A percentile compares a stretch with the other conserved stretches of the same genome.
These are phyloP conservation scores for Limulus polyphemus DNA, from an alignment of 2,888 invertebrate species.

Conservation along the genomic window DNA sequence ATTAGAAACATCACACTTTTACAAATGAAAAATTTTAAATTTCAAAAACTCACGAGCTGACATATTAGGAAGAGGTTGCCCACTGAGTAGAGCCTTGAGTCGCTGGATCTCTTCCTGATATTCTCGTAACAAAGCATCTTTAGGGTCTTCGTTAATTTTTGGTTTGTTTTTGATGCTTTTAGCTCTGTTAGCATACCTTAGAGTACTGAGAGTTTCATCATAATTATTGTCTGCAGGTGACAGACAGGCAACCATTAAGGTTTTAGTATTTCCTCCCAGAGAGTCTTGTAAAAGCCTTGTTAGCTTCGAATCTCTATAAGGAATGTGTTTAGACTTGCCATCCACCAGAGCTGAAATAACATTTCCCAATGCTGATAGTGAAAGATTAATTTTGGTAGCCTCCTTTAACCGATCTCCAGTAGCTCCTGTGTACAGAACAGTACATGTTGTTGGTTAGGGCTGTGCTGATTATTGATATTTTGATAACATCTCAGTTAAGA, in stretches of 20 bases:
- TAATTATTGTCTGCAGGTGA: conserved; percentile 71
- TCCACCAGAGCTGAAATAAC: conserved; percentile 77
- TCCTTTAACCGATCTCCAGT: conserved; percentile 72
- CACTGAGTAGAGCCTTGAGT: conserved; percentile 40
- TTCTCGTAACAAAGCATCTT: conserved; percentile 68
- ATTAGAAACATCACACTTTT: not conserved
- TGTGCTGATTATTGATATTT: no score
- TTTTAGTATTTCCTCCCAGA: conserved; percentile 74
- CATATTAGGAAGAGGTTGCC: not conserved
- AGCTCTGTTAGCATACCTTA: conserved; percentile 70
- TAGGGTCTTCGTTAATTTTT: conserved; percentile 75
- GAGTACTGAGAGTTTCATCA: conserved; percentile 66
- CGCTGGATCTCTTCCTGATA: conserved; percentile 71
- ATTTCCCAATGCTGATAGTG: conserved; percentile 72
- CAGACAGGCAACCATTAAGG: conserved; percentile 73
- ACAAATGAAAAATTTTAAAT: not conserved
- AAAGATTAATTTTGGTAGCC: conserved; percentile 78
- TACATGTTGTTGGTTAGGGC: no score
- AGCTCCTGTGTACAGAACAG: conserved; percentile 49
- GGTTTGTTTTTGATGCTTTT: conserved; percentile 77
- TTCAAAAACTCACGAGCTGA: not conserved
- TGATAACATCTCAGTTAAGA: no score
- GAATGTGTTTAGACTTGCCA: conserved; percentile 64
- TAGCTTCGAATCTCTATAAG: conserved; percentile 72
- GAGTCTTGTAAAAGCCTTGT: conserved; percentile 67